These are phyloP conservation scores for Deladenus siricidicola DNA, from an alignment of 2,888 invertebrate species.

Conservation along the genomic window DNA sequence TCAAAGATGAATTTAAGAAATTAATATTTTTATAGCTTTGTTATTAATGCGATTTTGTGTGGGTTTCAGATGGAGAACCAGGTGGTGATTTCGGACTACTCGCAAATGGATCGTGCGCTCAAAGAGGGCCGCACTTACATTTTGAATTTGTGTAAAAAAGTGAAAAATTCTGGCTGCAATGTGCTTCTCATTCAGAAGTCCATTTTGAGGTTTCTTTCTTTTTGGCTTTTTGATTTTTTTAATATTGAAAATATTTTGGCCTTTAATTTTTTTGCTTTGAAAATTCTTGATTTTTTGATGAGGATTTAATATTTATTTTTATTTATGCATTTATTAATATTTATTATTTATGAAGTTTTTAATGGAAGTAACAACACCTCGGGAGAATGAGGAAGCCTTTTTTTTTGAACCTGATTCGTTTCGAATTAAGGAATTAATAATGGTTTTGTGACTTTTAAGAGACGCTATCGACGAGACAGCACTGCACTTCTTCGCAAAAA, in stretches of 20 bases:
- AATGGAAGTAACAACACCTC: too few relatives aligned
- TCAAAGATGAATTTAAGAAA: too few relatives aligned
- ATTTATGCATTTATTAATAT: too few relatives aligned
- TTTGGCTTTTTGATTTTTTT: conserved; percentile 3
- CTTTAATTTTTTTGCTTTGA: too few relatives aligned
- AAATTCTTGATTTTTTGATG: too few relatives aligned
- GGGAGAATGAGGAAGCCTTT: too few relatives aligned
- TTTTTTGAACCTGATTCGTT: too few relatives aligned
- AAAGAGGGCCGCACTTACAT: conserved; percentile 96
- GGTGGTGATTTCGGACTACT: conserved; percentile 85
- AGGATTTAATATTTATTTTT: too few relatives aligned
- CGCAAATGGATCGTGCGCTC: conserved; percentile 97
- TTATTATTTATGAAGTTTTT: too few relatives aligned
- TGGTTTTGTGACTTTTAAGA: too few relatives aligned
- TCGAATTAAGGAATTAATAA: background rate
- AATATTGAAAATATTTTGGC: background rate
- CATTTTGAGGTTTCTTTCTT: conserved; percentile 63
- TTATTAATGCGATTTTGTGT: conserved; percentile 18
- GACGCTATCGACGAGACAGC: conserved; percentile 95
- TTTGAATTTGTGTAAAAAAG: conserved; percentile 93
- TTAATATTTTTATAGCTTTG: background rate
- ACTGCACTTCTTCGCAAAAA: conserved; percentile 93
- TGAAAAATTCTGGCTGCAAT: conserved; percentile 96
- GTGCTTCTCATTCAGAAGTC: conserved; percentile 83
- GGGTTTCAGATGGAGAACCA: conserved; percentile 78